Evolutionary conservation across 2,888 invertebrate species (phyloP), one percentile per base, ranked within the genome.

Genomic region (Drosophila pegasa): DNA sequence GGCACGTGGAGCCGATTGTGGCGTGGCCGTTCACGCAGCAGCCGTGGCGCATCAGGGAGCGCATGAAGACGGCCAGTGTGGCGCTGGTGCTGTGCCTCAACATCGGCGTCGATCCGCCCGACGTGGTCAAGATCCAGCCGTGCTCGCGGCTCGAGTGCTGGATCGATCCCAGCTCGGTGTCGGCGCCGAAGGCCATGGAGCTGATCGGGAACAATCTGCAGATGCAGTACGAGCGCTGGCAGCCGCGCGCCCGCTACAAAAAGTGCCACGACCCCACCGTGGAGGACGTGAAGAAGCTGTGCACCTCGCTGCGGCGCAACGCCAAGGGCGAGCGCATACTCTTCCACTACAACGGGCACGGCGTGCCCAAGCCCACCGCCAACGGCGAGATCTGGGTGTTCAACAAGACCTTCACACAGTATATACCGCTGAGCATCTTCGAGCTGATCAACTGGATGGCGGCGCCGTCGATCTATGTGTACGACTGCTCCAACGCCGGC

Each of bases 351-450:
- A 99, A 99, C 92, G 99, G 99, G 0, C 99, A 99, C 92, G 99
- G 99, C 16, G 99, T 99, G 65, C 99, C 99, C 41, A 97, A 96
- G 92, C 99, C 99, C 33, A 99, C 99, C 10, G 94, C 95, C 18
- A 99, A 99, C 93, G 99, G 99, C 9, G 99, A 99, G 94, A 98
- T 99, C 87, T 99, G 99, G 99, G 99, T 99, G 4, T 99, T 99
- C 93, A 99, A 99, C 93, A 95, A 98, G 96, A 97, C 96, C 35
- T 99, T 98, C 92, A 99, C 99, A 4, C 99, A 99, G 93, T 99
- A 99, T 94, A 99, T 99, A 93, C 99, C 99, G 47, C 93, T 99
- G 89, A 99, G 99, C 58, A 96, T 99, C 80, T 99, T 98, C 93
- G 99, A 99, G 93, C 94, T 99, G 65, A 99, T 99, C 94, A 96